Evolutionary conservation across 2,797 vertebrate genomes (phyloP).

Genomic region (Momotus momota): DNA sequence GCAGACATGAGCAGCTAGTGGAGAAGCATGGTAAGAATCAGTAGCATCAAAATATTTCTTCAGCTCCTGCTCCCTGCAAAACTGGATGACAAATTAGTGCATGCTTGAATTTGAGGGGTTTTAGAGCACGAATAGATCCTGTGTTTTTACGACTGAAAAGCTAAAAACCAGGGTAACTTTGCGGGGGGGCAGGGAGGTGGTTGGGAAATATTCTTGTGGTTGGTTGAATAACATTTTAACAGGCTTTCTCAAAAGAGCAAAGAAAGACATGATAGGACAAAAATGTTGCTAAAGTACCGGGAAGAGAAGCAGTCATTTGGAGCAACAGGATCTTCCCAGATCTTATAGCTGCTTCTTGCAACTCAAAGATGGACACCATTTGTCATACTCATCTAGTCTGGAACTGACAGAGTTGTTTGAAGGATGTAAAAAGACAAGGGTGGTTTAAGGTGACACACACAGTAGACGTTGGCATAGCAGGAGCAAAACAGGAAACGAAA

Average conservation of each 20-base stretch:
- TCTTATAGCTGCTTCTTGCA: not conserved
- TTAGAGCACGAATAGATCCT: not conserved
- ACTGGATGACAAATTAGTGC: not conserved
- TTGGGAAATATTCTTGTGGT: not conserved
- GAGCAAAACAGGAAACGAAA: not conserved
- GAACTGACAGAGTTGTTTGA: not conserved
- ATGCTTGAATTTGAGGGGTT: not conserved
- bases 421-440: not conserved
- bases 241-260: not conserved
- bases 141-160: not conserved
- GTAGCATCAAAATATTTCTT: not conserved
- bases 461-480: not conserved
- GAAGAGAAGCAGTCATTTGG: not conserved
- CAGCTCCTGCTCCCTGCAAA: not conserved
- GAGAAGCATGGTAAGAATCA: not conserved
- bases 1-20: not conserved
- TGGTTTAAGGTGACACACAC: not conserved
- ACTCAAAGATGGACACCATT: not conserved
- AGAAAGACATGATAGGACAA: not conserved
- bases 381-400: not conserved
- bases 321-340: not conserved
- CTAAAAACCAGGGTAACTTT: not conserved
- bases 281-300: not conserved
- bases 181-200: no score
- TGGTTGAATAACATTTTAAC: not conserved